phyloP scores from a whole-genome alignment of 2,797 vertebrate species.

The Semaprochilodus insignis region DNA sequence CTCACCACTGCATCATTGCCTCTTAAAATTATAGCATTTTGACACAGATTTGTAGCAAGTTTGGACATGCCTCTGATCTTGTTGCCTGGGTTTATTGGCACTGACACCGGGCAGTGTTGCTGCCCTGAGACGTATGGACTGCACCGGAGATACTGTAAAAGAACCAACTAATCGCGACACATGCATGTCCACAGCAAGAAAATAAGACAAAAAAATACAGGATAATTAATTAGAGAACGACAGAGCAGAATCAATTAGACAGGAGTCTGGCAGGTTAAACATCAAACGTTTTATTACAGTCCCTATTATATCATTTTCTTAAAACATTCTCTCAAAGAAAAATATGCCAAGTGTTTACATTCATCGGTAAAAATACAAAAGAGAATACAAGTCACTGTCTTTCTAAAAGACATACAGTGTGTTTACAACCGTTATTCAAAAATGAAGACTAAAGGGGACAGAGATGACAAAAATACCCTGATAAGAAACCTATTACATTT shows the following conservation, averaged over 20 bases:
- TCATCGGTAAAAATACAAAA: conserved; percentile 95
- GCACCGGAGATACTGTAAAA: too few relatives aligned
- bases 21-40: too few relatives aligned
- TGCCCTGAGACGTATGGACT: too few relatives aligned
- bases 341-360: conserved; percentile 99
- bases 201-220: not conserved
- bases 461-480: not conserved
- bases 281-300: conserved; percentile 5
- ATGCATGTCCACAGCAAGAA: too few relatives aligned
- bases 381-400: conserved; percentile 94
- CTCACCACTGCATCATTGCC: too few relatives aligned
- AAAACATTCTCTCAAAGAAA: conserved; percentile 96
- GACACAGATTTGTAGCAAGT: too few relatives aligned
- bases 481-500: not conserved
- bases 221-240: not conserved
- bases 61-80: too few relatives aligned
- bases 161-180: too few relatives aligned
- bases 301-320: conserved; percentile 80
- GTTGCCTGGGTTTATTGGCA: too few relatives aligned
- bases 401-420: conserved; percentile 99
- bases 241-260: not conserved
- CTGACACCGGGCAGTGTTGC: too few relatives aligned
- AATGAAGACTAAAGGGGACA: not conserved
- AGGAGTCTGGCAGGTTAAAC: not conserved
- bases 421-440: conserved; percentile 80